Evolutionary conservation across 2,797 vertebrate species (phyloP).

Genomic region (Clarias platycephalus): DNA sequence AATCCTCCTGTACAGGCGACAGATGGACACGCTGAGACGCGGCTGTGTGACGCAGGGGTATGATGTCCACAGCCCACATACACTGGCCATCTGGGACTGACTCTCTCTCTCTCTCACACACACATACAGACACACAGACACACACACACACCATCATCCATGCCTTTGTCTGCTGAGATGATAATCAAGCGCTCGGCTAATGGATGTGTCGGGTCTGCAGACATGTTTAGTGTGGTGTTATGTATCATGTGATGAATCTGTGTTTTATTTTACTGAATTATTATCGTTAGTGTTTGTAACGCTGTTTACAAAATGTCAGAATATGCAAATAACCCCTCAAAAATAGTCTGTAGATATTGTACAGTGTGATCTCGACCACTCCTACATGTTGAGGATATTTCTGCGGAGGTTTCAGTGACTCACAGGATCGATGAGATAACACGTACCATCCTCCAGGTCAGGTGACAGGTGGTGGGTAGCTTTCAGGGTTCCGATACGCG

Average conservation of each 20-base stretch:
- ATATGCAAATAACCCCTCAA: neutral
- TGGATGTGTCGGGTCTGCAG: neutral
- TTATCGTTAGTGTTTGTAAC: neutral
- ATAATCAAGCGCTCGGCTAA: neutral
- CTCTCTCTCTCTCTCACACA: neutral
- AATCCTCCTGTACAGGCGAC: slow-evolving; percentile 33
- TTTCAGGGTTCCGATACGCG: neutral
- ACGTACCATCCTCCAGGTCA: neutral
- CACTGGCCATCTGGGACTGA: slow-evolving; percentile 47
- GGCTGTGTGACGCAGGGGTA: slow-evolving; percentile 16
- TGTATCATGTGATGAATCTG: neutral
- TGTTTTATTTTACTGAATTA: neutral
- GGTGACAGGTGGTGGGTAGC: too few species aligned
- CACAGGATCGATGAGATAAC: neutral
- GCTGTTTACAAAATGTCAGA: neutral
- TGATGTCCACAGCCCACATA: slow-evolving; percentile 31
- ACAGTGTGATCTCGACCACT: neutral
- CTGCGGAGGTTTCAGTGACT: neutral
- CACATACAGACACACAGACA: neutral
- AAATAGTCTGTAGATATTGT: neutral
- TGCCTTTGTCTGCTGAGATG: slow-evolving; percentile 1
- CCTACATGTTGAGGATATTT: neutral
- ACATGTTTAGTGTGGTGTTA: neutral
- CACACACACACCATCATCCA: slow-evolving; percentile 19
- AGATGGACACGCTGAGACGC: slow-evolving; percentile 41